Evolutionary conservation across 2,888 invertebrate genomes (phyloP).

Genomic region (Cataglyphis altisquamis): DNA sequence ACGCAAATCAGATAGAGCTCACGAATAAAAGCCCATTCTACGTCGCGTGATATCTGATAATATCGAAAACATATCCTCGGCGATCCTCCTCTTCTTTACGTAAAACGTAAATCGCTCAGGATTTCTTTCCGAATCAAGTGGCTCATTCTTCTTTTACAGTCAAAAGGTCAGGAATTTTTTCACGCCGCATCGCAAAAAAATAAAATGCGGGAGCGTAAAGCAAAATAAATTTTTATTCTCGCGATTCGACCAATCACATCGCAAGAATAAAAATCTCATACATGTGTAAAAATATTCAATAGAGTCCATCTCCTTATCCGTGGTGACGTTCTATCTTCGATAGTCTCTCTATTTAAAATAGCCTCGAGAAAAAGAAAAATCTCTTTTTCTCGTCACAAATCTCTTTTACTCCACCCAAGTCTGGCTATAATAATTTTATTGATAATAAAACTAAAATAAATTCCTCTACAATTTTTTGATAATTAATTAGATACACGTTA

Average conservation of each 20-base stretch:
- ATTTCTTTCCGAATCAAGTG: constrained; percentile 64
- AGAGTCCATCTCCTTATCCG: constrained; percentile 63
- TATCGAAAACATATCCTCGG: constrained; percentile 24
- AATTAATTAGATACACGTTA: background rate
- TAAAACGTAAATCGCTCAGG: constrained; percentile 65
- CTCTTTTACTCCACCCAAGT: constrained; percentile 55
- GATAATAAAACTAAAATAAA: constrained; percentile 21
- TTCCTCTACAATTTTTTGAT: background rate
- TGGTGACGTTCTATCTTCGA: constrained; percentile 49
- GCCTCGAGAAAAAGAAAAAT: constrained; percentile 71
- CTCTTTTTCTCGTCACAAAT: constrained; percentile 64
- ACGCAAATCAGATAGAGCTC: background rate
- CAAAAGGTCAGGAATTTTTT: constrained; percentile 57
- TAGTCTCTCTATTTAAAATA: constrained; percentile 67
- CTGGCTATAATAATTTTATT: constrained; percentile 31
- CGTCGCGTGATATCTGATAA: background rate
- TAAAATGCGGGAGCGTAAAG: constrained; percentile 20
- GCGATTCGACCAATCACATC: constrained; percentile 68
- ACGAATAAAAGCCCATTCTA: constrained; percentile 14
- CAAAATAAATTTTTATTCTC: constrained; percentile 52
- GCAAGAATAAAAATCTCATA: constrained; percentile 82
- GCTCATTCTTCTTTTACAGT: constrained; percentile 33
- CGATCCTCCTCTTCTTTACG: constrained; percentile 26
- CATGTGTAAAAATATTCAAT: constrained; percentile 84
- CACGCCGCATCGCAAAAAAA: constrained; percentile 30